These are phyloP conservation scores for Cnemophilus loriae DNA, from an alignment of 2,113 vertebrate genomes.

Conservation along the genomic window DNA sequence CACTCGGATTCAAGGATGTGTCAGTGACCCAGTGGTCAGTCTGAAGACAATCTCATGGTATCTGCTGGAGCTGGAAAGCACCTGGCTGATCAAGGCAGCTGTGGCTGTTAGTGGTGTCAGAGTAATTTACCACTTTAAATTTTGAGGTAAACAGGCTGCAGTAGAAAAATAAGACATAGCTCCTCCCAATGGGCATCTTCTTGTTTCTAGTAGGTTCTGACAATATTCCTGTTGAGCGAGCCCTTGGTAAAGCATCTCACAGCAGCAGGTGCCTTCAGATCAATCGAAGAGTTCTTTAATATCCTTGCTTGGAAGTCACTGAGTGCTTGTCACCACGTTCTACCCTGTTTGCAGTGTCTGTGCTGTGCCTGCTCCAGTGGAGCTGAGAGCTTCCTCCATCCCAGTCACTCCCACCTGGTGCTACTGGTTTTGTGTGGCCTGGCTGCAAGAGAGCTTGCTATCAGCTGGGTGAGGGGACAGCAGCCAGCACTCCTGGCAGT, in stretches of 20 bases:
- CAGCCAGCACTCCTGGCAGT: neutral
- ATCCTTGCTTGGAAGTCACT: neutral
- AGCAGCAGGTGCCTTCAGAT: neutral
- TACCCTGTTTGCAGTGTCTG: neutral
- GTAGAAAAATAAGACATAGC: neutral
- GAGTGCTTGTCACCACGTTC: neutral
- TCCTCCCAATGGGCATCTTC: neutral
- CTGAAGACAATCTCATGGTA: neutral
- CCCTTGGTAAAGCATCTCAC: neutral
- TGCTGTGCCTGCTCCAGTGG: rapidly evolving
- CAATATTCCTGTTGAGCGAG: neutral
- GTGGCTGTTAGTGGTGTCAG: neutral
- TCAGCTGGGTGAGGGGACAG: neutral
- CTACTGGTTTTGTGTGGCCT: neutral
- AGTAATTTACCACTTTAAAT: neutral
- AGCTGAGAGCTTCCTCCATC: neutral
- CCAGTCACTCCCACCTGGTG: rapidly evolving
- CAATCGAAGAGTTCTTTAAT: neutral
- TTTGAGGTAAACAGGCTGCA: neutral
- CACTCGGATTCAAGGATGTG: neutral
- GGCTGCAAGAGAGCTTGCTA: neutral
- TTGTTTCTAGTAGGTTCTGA: neutral
- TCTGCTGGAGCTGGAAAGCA: neutral
- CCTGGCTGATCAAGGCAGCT: neutral
- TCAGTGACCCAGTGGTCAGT: neutral